Evolutionary conservation across 2,888 invertebrate genomes (phyloP).

Genomic region (Rhopalosiphum nymphaeae): DNA sequence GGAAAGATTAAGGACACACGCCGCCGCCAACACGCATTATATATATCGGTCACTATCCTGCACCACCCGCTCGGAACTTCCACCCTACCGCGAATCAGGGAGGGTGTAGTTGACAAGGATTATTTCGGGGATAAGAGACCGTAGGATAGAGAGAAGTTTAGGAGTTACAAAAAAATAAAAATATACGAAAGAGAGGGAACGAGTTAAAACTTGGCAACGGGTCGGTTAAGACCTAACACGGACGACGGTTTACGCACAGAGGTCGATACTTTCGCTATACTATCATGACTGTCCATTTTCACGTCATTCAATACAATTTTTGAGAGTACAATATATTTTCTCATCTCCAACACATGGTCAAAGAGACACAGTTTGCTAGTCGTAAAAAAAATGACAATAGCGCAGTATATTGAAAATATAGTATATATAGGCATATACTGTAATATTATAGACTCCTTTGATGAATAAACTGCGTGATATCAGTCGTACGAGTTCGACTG

Average conservation of each 20-base stretch:
- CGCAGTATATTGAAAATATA: background rate
- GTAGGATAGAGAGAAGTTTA: slow-evolving; percentile 2
- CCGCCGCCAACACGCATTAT: slow-evolving; percentile 39
- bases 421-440: background rate
- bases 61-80: background rate
- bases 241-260: slow-evolving; percentile 47
- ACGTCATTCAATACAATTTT: slow-evolving; percentile 13
- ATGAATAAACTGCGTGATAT: background rate
- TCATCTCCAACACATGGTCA: background rate
- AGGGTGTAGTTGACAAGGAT: slow-evolving; percentile 45
- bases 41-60: slow-evolving; percentile 41
- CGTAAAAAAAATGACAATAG: background rate
- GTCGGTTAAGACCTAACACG: slow-evolving; percentile 60
- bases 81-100: background rate
- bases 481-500: background rate
- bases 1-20: slow-evolving; percentile 53
- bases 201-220: slow-evolving; percentile 63
- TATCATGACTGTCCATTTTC: slow-evolving; percentile 28
- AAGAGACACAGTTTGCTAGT: background rate
- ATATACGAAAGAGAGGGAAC: slow-evolving; percentile 36
- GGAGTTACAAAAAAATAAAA: slow-evolving; percentile 39
- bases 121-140: slow-evolving; percentile 30
- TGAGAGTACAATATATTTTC: background rate
- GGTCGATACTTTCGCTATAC: slow-evolving; percentile 62
- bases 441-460: background rate